phyloP scores from a whole-genome alignment of 2,113 vertebrate species.

The Oncorhynchus clarkii region DNA sequence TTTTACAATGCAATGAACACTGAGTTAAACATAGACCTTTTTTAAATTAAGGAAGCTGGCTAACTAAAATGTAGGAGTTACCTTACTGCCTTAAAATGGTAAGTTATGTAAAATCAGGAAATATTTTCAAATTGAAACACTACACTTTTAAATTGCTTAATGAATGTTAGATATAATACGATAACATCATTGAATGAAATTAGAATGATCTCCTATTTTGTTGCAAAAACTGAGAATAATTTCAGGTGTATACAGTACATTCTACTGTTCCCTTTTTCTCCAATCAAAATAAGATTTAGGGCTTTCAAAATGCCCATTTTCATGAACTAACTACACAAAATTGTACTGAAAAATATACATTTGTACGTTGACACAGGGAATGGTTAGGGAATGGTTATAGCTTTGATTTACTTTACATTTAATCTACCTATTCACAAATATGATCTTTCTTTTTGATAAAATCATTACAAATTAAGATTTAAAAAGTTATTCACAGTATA shows the following conservation, averaged over 20 bases:
- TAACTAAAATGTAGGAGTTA: too few relatives aligned
- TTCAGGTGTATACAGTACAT: neutral
- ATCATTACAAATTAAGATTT: neutral
- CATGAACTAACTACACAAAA: neutral
- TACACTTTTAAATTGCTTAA: too few relatives aligned
- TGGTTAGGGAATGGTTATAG: neutral
- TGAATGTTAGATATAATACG: too few relatives aligned
- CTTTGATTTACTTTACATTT: neutral
- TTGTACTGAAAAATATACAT: neutral
- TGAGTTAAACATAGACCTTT: too few relatives aligned
- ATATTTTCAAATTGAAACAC: too few relatives aligned
- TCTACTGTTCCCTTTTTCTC: neutral
- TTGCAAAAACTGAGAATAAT: neutral
- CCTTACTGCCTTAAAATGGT: too few relatives aligned
- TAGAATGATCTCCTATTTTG: neutral
- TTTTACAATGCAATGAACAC: too few relatives aligned
- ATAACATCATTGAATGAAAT: neutral
- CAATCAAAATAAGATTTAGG: neutral
- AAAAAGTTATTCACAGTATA: neutral
- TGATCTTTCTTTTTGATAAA: neutral
- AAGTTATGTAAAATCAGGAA: too few relatives aligned
- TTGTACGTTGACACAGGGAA: neutral
- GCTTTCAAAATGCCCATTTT: neutral
- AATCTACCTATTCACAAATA: neutral
- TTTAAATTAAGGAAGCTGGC: too few relatives aligned